Percentiles rank a stretch among this genome's conserved stretches.
These are phyloP conservation scores for Schizaphis graminum DNA, from an alignment of 2,888 invertebrate genomes.

Conservation along the genomic window DNA sequence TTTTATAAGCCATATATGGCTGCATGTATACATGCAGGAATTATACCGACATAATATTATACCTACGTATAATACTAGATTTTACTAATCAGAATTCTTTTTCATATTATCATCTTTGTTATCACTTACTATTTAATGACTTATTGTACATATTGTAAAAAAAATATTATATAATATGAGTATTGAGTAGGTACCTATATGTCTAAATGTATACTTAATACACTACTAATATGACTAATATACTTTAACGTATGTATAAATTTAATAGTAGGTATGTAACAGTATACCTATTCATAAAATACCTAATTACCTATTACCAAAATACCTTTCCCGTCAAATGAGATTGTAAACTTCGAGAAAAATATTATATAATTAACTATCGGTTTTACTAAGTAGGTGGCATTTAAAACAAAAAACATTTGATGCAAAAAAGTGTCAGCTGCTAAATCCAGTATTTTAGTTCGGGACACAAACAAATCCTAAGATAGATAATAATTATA, in stretches of 20 bases:
- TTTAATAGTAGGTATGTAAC: too few species aligned
- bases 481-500: background rate
- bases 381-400: background rate
- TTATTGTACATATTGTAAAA: too few species aligned
- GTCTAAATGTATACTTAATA: background rate
- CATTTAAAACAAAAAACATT: background rate
- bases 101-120: too few species aligned
- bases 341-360: background rate
- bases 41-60: background rate
- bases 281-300: too few species aligned
- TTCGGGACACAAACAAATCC: background rate
- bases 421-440: background rate
- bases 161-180: background rate
- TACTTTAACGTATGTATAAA: background rate
- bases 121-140: too few species aligned
- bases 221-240: background rate
- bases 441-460: background rate
- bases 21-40: background rate
- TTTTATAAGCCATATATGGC: background rate
- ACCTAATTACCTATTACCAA: too few species aligned
- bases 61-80: too few species aligned
- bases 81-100: too few species aligned
- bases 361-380: background rate
- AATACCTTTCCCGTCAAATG: background rate
- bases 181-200: background rate